Base-by-base conservation (phyloP, 2,888 invertebrate genomes). In the Caradrina kadenii region DNA sequence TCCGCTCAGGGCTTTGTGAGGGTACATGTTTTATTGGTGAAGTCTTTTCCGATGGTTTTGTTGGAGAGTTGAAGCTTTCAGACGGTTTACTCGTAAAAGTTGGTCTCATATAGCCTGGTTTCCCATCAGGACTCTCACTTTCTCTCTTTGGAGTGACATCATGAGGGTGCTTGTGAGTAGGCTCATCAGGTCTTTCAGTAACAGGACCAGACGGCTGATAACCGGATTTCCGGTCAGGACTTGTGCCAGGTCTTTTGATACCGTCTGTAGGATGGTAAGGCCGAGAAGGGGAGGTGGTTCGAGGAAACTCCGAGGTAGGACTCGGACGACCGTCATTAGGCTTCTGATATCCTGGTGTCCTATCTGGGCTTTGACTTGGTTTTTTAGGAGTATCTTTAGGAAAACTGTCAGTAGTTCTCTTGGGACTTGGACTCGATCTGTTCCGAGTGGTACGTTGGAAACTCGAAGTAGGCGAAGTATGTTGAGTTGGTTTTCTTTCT, bases 101-200 rank as follows among this genome's bases (percentile, higher is more conserved):
- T 45, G 92, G 91, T 80, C 73, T 90, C 91, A 91, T 92, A 74
- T 91, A 93, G 22, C 89, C 89, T 10, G 93, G 93, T 72, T 88
- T 88, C 62, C 85, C 86, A 50, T 89, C 87, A 61, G 88, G 87
- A 56, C 89, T 90, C 1, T 70, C 63, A 60, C 84, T 87, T 22
- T 63, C 55, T 54, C 74, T 76, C 13, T 69, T 76, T n/a, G 69
- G 19, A 56, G 64, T 66, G 6, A 63, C 56, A 55, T 83, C 79
- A 72, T 76, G 62, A 48, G 74, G 49, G 35, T 73, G 69, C 54
- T 74, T 78, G 4, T 67, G 69, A 15, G 49, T 21, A 13, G 62
- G 53, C n/a, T 73, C 77, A 62, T 67, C 63, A 10, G 67, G 50
- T 26, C 10, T 59, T 6, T 61, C 60, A 48, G 49, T 50, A 26